Evolutionary conservation across 92 coral and sea anemone genomes (phyloP).

Genomic region (Zoanthus sansibaricus): DNA sequence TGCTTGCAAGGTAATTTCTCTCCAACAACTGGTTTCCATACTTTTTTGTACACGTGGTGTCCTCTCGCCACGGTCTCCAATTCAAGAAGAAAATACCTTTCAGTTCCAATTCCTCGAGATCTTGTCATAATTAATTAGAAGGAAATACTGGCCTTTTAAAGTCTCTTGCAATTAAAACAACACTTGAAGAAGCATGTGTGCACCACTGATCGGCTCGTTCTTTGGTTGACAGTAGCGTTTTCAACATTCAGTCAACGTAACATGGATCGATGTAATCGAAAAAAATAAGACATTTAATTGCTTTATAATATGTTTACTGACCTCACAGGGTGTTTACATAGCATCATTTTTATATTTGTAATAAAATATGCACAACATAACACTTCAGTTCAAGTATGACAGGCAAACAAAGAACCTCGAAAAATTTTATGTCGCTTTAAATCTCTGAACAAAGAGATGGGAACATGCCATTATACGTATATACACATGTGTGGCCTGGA

Average conservation of each 20-base stretch:
- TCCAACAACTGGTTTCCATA: slow-evolving; percentile 44
- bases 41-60: slow-evolving; percentile 42
- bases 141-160: slow-evolving; percentile 5
- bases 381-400: slow-evolving; percentile 11
- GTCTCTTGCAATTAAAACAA: no score
- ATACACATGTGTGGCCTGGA: slow-evolving; percentile 12
- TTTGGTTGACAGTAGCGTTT: no score
- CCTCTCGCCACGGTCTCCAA: slow-evolving; percentile 45
- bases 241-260: no score
- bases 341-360: slow-evolving; percentile 14
- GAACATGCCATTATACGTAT: slow-evolving; percentile 2
- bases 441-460: slow-evolving; percentile 12
- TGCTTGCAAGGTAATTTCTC: slow-evolving; percentile 49
- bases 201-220: no score
- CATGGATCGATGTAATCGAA: no score
- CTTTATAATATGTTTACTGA: slow-evolving; percentile 4
- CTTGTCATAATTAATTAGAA: slow-evolving; percentile 26
- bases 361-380: slow-evolving; percentile 5
- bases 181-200: no score
- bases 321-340: slow-evolving; percentile 15
- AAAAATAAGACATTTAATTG: neutral
- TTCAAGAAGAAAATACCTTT: slow-evolving; percentile 5
- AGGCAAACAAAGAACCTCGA: neutral
- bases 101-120: slow-evolving; percentile 4
- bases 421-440: neutral